phyloP scores from a whole-genome alignment of 2,113 vertebrate genomes.

The Pelmatolapia mariae region DNA sequence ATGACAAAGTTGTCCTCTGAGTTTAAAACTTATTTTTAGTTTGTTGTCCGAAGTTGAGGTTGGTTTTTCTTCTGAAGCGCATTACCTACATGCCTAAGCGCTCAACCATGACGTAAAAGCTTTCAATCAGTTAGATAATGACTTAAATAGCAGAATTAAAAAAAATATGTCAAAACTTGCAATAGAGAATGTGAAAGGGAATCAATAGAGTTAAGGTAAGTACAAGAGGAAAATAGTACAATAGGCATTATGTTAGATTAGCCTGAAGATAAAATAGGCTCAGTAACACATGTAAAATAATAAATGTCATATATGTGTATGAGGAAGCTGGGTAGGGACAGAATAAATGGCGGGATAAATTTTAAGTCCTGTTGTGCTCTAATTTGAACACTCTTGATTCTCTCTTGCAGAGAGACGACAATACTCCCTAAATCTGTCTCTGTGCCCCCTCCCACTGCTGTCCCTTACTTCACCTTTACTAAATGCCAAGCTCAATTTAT shows the following conservation, averaged over 20 bases:
- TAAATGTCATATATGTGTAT: neutral
- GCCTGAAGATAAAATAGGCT: neutral
- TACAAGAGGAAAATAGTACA: neutral
- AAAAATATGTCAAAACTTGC: neutral
- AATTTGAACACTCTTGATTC: slow-evolving; percentile 40
- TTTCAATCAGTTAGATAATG: neutral
- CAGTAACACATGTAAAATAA: neutral
- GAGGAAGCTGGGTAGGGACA: neutral
- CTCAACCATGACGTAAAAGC: neutral
- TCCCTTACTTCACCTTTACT: neutral
- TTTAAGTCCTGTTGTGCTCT: slow-evolving; percentile 28
- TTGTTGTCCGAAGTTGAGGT: neutral
- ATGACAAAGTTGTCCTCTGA: slow-evolving; percentile 10
- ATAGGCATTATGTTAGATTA: neutral
- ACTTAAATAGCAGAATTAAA: neutral
- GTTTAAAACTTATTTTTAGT: slow-evolving; percentile 4
- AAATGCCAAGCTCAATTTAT: neutral
- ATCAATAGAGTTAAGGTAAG: neutral
- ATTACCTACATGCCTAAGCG: neutral
- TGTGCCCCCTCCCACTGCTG: neutral
- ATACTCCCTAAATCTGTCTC: neutral
- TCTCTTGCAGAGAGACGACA: neutral
- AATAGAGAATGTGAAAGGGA: neutral
- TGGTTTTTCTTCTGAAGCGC: neutral
- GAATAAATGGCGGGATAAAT: neutral